Evolutionary conservation across 2,797 vertebrate species (phyloP), one percentile per base, ranked within the genome.

Genomic region (Neoniphon sammara): DNA sequence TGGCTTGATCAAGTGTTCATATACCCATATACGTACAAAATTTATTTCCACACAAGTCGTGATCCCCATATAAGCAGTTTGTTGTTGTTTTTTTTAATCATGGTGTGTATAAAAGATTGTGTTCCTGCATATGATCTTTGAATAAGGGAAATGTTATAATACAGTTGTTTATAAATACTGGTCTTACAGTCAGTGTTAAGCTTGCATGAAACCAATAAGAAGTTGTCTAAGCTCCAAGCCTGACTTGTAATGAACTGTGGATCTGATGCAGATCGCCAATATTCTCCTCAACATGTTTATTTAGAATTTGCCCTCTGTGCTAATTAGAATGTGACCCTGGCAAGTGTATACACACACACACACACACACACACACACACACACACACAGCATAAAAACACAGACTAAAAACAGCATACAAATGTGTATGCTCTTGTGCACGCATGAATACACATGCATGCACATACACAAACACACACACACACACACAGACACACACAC

Each of bases 311-410:
- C 93, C 94, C 93, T 95, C 79, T 93, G 87, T 85, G 94, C 93
- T 96, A 96, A 97, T 96, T 95, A 94, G 92, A 96, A 94, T 89
- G 90, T 94, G 89, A 94, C 93, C 92, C 91, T 71, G 87, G 27
- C 44, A 62, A 36, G 46, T 9, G 34, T 23, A 50, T 49, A 58
- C 39, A 49, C 27, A 47, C 11, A 31, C 1, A 54, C 12, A 42
- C 8, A 23, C 10, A 27, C 30, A 27, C 23, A 23, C 23, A 8
- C 14, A 44, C 11, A 39, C 25, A 47, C 73, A 67, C 44, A 70
- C 63, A 68, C 72, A 20, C 5, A 62, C 46, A 83, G 81, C 52
- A 27, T 4, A 23, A 14, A 49, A n/a, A 6, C 14, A 12, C 12
- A 42, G 11, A 42, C 39, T 12, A 42, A 42, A 42, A 42, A 31